Conservation (phyloP, 2,797 vertebrate species). For the Chanos chanos region DNA sequence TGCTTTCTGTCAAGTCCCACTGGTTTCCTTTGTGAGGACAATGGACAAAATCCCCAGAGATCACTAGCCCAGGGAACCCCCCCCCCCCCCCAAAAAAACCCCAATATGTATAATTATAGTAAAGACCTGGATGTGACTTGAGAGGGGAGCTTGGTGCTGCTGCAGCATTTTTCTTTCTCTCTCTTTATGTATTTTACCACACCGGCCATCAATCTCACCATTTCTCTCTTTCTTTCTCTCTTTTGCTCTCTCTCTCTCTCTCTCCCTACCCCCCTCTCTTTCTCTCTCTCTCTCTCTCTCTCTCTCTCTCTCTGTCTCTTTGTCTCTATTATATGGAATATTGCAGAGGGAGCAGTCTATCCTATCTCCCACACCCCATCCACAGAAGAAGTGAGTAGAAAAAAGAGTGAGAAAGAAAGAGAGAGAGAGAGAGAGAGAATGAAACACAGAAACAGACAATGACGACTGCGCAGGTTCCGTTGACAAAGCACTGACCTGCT, state of each 20-base stretch:
- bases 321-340: too few species aligned
- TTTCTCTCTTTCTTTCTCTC: not conserved
- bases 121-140: not conserved
- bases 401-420: not conserved
- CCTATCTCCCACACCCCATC: not conserved
- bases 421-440: not conserved
- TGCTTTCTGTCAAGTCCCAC: constrained; percentile 49
- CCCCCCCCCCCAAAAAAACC: constrained; percentile 33
- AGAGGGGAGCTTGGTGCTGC: constrained; percentile 42
- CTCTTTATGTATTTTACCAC: not conserved
- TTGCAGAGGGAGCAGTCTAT: not conserved
- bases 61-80: constrained; percentile 33
- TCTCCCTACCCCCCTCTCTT: constrained; percentile 26
- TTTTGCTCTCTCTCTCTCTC: constrained; percentile 7
- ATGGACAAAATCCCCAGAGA: constrained; percentile 35
- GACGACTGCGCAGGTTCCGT: not conserved
- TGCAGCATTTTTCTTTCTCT: not conserved
- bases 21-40: constrained; percentile 38
- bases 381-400: not conserved
- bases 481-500: too few species aligned
- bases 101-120: constrained; percentile 49
- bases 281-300: not conserved
- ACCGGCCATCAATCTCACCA: not conserved
- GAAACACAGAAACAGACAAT: constrained; percentile 1
- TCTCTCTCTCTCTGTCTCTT: not conserved